These are phyloP conservation scores for Halcyon malimbica DNA, from an alignment of 2,113 vertebrate species.

Conservation along the genomic window DNA sequence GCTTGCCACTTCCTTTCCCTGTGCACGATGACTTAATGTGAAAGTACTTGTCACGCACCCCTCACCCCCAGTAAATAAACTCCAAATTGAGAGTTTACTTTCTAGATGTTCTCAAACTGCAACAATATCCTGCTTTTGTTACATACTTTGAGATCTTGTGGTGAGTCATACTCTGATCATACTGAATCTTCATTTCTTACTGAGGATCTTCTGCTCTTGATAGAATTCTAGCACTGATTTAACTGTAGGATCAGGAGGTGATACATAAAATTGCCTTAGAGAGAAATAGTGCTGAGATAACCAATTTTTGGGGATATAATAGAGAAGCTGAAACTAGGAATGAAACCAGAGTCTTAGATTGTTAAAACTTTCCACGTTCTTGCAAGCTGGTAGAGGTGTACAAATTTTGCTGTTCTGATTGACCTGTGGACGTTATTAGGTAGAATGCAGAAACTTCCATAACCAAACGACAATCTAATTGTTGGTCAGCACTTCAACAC, in stretches of 20 bases:
- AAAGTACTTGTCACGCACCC: background rate
- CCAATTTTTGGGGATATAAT: background rate
- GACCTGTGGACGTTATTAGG: background rate
- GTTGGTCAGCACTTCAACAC: background rate
- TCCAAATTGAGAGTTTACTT: background rate
- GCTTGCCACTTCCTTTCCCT: background rate
- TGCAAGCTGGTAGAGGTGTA: background rate
- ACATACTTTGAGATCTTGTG: background rate
- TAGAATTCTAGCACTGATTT: background rate
- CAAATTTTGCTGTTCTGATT: background rate
- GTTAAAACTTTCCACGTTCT: background rate
- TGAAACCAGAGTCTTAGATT: background rate
- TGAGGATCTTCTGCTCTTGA: background rate
- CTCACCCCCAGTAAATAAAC: background rate
- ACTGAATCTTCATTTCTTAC: background rate
- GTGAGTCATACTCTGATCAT: background rate
- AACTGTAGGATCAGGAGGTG: background rate
- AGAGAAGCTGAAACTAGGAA: background rate
- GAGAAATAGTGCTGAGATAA: background rate
- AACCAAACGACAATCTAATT: background rate
- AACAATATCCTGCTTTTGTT: background rate
- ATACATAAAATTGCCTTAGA: background rate
- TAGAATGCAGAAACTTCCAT: background rate
- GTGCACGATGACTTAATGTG: background rate
- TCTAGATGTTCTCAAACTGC: background rate